These are phyloP conservation scores for Anastrepha obliqua DNA, from an alignment of 1,140 invertebrate species.

Conservation along the genomic window DNA sequence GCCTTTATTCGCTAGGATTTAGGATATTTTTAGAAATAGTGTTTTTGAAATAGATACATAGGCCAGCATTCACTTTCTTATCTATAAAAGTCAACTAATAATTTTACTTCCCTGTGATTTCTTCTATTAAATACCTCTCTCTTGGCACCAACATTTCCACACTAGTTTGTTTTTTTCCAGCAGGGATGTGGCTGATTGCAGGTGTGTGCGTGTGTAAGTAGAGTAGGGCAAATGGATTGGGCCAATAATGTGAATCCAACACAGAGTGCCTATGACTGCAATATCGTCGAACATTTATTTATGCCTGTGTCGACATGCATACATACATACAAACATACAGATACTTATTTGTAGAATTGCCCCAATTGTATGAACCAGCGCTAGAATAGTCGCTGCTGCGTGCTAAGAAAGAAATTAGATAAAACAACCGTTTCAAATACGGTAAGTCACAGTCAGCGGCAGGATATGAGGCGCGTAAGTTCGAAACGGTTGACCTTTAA, in stretches of 20 bases:
- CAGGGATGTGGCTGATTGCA: not conserved
- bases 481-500: conserved; percentile 35
- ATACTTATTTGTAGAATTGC: not conserved
- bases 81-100: too few species aligned
- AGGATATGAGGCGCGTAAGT: conserved; percentile 68
- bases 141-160: too few species aligned
- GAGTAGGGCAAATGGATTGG: conserved; percentile 42
- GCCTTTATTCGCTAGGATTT: too few species aligned
- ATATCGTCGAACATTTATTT: not conserved
- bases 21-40: too few species aligned
- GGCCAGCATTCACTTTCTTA: too few species aligned
- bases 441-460: conserved; percentile 71
- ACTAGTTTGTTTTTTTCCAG: too few species aligned
- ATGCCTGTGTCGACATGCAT: not conserved
- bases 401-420: conserved; percentile 69
- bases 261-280: not conserved
- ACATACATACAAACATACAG: not conserved
- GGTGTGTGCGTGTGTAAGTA: not conserved
- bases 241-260: conserved; percentile 36
- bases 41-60: too few species aligned
- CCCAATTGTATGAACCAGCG: not conserved
- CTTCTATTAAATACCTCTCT: too few species aligned
- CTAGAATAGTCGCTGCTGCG: not conserved
- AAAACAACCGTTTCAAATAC: conserved; percentile 70
- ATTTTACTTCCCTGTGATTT: too few species aligned